Evolutionary conservation across 2,797 vertebrate genomes (phyloP).

Genomic region (Mastacembelus armatus): DNA sequence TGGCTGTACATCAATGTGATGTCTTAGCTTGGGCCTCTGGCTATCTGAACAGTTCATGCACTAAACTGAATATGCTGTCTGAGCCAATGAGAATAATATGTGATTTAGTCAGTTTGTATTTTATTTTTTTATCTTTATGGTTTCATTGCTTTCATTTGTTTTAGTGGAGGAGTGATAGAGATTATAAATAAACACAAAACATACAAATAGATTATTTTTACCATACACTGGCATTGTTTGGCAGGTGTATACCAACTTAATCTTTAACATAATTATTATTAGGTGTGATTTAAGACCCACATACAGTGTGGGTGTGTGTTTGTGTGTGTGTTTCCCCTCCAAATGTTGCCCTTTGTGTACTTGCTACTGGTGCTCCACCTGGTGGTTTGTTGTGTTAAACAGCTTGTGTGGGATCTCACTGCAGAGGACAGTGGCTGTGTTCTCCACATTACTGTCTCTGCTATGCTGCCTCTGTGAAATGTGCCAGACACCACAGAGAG

Average conservation of each 20-base stretch:
- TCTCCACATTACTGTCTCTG: constrained; percentile 18
- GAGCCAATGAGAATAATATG: constrained; percentile 28
- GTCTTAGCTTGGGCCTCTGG: constrained; percentile 27
- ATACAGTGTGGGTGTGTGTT: not conserved
- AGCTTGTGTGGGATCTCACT: not conserved
- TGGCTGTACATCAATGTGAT: constrained; percentile 46
- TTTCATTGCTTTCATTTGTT: constrained; percentile 27
- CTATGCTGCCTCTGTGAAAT: constrained; percentile 29
- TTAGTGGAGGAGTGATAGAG: constrained; percentile 5
- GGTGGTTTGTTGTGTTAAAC: constrained; percentile 48
- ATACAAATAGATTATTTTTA: no score
- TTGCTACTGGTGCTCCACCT: constrained; percentile 68
- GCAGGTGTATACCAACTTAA: not conserved
- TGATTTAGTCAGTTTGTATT: constrained; percentile 19
- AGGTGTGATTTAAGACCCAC: not conserved
- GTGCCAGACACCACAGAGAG: constrained; percentile 15
- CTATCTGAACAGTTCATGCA: constrained; percentile 40
- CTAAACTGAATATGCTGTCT: constrained; percentile 34
- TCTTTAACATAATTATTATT: not conserved
- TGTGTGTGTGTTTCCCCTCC: constrained; percentile 4
- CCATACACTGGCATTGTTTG: no score
- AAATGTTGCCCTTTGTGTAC: constrained; percentile 5
- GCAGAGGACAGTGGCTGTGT: not conserved
- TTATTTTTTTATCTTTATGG: constrained; percentile 7
- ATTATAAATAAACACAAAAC: no score